A percentile compares a stretch with the other conserved stretches of the same genome.
Conservation (phyloP, 2,888 invertebrate species). For the Fissipunctia ypsillon region DNA sequence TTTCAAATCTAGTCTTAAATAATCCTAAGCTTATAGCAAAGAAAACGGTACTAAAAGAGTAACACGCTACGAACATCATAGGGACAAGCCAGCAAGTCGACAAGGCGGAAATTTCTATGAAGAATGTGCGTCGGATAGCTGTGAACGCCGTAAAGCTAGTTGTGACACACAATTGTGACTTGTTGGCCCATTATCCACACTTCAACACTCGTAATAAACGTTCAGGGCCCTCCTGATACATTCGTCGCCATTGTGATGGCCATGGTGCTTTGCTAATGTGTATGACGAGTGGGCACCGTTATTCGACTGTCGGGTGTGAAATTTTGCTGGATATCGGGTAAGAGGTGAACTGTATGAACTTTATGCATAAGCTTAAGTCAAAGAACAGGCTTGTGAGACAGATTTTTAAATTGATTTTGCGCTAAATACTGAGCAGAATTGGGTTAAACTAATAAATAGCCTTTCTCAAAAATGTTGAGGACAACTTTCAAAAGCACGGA, state of each 20-base stretch:
- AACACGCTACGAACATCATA: constrained; percentile 9
- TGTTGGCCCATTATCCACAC: constrained; percentile 59
- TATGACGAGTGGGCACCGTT: constrained; percentile 66
- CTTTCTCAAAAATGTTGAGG: no score
- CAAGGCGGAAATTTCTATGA: constrained; percentile 49
- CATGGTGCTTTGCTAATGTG: constrained; percentile 66
- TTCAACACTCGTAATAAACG: constrained; percentile 58
- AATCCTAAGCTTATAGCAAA: constrained; percentile 1
- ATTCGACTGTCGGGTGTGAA: constrained; percentile 65
- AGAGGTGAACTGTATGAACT: constrained; percentile 14
- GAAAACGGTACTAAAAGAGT: constrained; percentile 33
- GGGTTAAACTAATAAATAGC: background rate
- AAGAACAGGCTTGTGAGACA: constrained; percentile 24
- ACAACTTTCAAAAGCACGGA: background rate
- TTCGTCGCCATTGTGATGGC: constrained; percentile 56
- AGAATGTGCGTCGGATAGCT: constrained; percentile 52
- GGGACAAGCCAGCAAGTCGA: constrained; percentile 27
- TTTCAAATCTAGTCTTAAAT: background rate
- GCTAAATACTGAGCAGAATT: background rate
- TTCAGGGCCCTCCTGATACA: constrained; percentile 51
- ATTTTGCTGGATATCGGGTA: constrained; percentile 60
- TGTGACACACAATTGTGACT: constrained; percentile 59
- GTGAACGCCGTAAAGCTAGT: constrained; percentile 48
- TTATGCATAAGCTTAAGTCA: constrained; percentile 16
- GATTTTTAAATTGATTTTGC: constrained; percentile 38